phyloP scores from a whole-genome alignment of 2,113 vertebrate genomes.

The Silurus asotus region DNA sequence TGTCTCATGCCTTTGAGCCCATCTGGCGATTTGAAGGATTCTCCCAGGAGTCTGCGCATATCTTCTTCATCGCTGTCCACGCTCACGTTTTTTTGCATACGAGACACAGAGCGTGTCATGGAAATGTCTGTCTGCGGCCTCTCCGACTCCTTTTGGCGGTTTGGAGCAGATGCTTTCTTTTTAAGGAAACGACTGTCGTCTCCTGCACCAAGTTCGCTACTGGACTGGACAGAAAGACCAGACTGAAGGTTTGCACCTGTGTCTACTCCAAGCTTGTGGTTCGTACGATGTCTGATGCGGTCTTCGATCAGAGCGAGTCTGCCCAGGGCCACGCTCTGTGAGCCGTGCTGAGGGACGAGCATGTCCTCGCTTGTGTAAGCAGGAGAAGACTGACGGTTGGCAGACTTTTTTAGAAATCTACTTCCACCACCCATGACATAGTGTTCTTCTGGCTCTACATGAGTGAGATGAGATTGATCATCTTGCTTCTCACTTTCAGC shows the following conservation, averaged over 20 bases:
- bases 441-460: conserved; percentile 36
- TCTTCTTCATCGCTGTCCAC: conserved; percentile 78
- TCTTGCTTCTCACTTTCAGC: conserved; percentile 5
- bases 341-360: conserved; percentile 47
- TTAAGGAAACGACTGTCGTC: conserved; percentile 68
- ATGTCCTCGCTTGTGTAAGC: conserved; percentile 37
- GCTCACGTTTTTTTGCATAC: conserved; percentile 35
- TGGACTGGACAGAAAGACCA: conserved; percentile 41
- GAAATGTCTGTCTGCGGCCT: not conserved
- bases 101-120: not conserved
- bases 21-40: conserved; percentile 60
- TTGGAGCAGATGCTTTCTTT: conserved; percentile 48
- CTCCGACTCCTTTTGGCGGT: not conserved
- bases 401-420: conserved; percentile 75
- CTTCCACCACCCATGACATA: conserved; percentile 47
- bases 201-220: not conserved
- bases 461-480: conserved; percentile 36
- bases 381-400: conserved; percentile 51
- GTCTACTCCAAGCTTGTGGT: not conserved
- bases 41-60: conserved; percentile 65
- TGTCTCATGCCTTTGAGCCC: conserved; percentile 25
- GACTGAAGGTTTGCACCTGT: not conserved
- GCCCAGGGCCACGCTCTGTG: conserved; percentile 63
- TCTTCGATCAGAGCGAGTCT: conserved; percentile 74
- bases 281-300: conserved; percentile 61